Evolutionary conservation across 2,888 invertebrate genomes (phyloP).

Genomic region (Epiblema foenella): DNA sequence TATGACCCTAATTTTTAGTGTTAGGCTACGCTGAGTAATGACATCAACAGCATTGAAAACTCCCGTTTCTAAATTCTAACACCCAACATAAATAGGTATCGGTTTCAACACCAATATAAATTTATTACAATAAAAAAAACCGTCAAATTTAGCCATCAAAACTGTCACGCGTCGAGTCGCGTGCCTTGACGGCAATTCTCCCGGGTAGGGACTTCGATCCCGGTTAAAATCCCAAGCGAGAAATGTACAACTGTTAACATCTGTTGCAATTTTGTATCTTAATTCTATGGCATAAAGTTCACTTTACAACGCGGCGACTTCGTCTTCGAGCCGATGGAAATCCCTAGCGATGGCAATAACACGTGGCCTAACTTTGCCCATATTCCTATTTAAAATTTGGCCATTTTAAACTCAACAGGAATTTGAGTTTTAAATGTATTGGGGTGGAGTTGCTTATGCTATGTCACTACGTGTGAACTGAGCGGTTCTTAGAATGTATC

Average conservation of each 20-base stretch:
- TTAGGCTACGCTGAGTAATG: background rate
- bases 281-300: slow-evolving; percentile 4
- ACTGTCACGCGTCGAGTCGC: slow-evolving; percentile 49
- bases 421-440: background rate
- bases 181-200: slow-evolving; percentile 53
- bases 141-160: slow-evolving; percentile 36
- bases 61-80: slow-evolving; percentile 6
- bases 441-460: background rate
- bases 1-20: background rate
- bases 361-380: slow-evolving; percentile 35
- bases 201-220: slow-evolving; percentile 52
- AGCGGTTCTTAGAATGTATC: background rate
- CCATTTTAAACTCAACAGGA: background rate
- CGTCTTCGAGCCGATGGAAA: slow-evolving; percentile 15
- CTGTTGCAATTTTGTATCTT: slow-evolving; percentile 1
- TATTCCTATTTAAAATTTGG: slow-evolving; percentile 16
- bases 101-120: slow-evolving; percentile 30
- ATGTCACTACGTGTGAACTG: background rate
- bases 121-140: slow-evolving; percentile 26
- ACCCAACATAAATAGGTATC: slow-evolving; percentile 12
- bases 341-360: slow-evolving; percentile 37
- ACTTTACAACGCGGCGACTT: background rate
- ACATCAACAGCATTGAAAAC: background rate
- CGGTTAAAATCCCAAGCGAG: slow-evolving; percentile 46
- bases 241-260: background rate